Base-by-base conservation (phyloP, 2,797 vertebrate genomes). In the Paratrypauchen microcephalus region DNA sequence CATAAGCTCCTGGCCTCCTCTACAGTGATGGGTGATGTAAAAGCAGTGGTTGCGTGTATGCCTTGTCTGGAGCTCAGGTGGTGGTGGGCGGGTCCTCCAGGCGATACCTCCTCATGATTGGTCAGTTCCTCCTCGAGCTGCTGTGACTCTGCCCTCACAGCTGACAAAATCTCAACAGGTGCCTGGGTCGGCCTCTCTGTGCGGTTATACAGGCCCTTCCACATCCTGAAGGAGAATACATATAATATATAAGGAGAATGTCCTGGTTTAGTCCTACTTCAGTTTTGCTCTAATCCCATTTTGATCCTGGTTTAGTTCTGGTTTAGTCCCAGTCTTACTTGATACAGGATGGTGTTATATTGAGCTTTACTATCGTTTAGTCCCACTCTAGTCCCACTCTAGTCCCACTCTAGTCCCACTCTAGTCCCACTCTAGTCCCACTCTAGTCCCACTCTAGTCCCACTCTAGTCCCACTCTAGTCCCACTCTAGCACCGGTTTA, bases 161-260 rank as follows among this genome's bases (percentile, higher is more conserved):
- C 92, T 57, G 95, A 94, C 65, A 98, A 93, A 78, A 94, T 94
- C 77, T 99, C 95, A 0, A 90, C 94, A 1, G 96, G 92, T 0
- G 95, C 96, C 80, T 96, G 96, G 64, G 93, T 65, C 0, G 94
- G 92, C 77, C 95, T 96, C 71, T 98, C 96, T 56, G 91, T 85
- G 59, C 94, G 94, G 86, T 96, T 96, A 66, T 99, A 99, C 87
- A 99, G 96, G 24, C 95, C 95, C 71, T 95, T 97, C 97, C 97
- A 99, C 86, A 99, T 97, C 88, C 97, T 99, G 84, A 0, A 66
- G 19, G 21, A 0, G 18, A 39, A 16, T 0, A 57, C 32, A 9
- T 32, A 32, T 32, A 6, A 36, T 36, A 36, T 36, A 36, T 36
- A 9, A 36, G 8, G 32, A 36, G 32, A 0, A 9, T 9, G 32